Evolutionary conservation across 2,113 vertebrate genomes (phyloP).

Genomic region (Alaudala cheleensis): DNA sequence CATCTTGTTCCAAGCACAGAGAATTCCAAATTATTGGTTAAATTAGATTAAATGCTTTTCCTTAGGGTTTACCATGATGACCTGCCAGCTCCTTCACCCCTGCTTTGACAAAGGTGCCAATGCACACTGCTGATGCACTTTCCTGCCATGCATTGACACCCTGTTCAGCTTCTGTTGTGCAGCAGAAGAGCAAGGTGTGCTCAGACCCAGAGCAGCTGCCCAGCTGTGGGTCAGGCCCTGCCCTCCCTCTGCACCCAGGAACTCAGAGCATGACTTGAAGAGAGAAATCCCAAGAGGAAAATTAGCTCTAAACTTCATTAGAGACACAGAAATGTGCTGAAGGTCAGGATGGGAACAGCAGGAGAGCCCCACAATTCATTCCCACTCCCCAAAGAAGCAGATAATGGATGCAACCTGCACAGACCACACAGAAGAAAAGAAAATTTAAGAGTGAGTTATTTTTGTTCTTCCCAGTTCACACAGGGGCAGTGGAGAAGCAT

Average conservation of each 20-base stretch:
- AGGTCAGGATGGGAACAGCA: not conserved
- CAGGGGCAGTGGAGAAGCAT: not conserved
- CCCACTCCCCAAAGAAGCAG: not conserved
- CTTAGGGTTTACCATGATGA: not conserved
- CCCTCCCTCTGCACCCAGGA: not conserved
- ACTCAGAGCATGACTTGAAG: not conserved
- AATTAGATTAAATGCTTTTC: not conserved
- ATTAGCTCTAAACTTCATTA: not conserved
- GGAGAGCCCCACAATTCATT: not conserved
- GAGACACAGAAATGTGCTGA: not conserved
- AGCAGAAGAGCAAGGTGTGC: not conserved
- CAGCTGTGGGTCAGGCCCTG: not conserved
- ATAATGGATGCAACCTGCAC: not conserved
- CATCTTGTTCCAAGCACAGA: not conserved
- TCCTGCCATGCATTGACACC: not conserved
- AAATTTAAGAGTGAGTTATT: not conserved
- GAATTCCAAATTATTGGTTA: not conserved
- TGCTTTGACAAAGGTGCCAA: not conserved
- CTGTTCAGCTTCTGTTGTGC: not conserved
- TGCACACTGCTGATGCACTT: not conserved
- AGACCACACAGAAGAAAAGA: not conserved
- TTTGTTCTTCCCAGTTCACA: not conserved
- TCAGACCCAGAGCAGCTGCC: not conserved
- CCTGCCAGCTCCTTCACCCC: not conserved
- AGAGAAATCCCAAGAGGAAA: not conserved